phyloP scores from a whole-genome alignment of 2,113 vertebrate species.

The Dromas ardeola region DNA sequence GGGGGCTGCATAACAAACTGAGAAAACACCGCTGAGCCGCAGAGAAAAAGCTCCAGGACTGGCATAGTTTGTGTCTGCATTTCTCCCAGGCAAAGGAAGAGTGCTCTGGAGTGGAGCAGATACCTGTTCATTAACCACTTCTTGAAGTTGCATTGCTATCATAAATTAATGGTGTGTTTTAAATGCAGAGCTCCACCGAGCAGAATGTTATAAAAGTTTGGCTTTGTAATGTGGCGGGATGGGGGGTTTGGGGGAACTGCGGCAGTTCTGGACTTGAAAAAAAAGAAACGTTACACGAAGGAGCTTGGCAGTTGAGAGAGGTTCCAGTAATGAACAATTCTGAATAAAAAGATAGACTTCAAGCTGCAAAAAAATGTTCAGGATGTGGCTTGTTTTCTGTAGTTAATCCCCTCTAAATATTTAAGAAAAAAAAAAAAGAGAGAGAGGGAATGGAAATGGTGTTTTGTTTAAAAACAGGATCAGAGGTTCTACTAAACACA shows the following conservation, averaged over 20 bases:
- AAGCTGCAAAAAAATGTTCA: neutral
- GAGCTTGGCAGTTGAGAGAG: neutral
- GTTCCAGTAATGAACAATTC: neutral
- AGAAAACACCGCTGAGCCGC: neutral
- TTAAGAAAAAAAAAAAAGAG: neutral
- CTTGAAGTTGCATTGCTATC: neutral
- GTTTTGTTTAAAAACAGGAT: slow-evolving; percentile 5
- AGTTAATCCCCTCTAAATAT: slow-evolving; percentile 21
- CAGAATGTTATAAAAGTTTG: neutral
- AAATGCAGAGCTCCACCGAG: neutral
- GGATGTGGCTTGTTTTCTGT: neutral
- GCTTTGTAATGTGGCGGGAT: neutral
- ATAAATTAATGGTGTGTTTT: neutral
- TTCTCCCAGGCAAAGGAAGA: neutral
- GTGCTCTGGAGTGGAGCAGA: neutral
- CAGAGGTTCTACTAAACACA: neutral
- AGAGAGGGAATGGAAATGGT: neutral
- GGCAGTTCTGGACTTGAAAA: neutral
- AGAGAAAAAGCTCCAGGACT: neutral
- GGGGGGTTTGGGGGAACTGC: neutral
- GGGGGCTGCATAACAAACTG: neutral
- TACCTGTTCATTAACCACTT: neutral
- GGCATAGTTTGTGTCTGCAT: neutral
- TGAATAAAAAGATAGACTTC: neutral
- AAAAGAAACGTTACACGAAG: neutral